These are phyloP conservation scores for Fabriciana adippe DNA, from an alignment of 2,888 invertebrate species.

Conservation along the genomic window DNA sequence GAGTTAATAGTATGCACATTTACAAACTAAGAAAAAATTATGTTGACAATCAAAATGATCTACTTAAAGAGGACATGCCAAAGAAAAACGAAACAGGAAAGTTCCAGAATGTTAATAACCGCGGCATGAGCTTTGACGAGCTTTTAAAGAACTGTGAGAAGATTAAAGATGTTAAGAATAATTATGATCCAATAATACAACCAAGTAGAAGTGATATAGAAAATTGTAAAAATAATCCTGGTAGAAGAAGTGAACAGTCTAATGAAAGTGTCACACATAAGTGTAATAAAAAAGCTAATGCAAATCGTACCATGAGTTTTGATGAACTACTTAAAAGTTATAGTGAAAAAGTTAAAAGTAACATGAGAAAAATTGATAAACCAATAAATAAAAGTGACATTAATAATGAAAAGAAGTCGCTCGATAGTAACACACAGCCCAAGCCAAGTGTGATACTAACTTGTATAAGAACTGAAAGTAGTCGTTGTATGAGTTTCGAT, in stretches of 20 bases:
- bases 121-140: conserved; percentile 14
- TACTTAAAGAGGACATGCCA: not conserved
- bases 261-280: conserved; percentile 2
- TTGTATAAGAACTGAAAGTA: not conserved
- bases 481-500: conserved; percentile 5
- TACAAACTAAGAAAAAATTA: not conserved
- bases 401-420: not conserved
- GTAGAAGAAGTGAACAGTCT: not conserved
- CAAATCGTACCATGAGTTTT: conserved; percentile 11
- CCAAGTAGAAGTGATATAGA: conserved; percentile 18
- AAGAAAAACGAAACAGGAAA: conserved; percentile 1
- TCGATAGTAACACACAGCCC: not conserved
- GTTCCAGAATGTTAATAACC: conserved; percentile 8
- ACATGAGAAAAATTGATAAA: not conserved
- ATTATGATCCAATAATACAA: conserved; percentile 1
- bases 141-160: not conserved
- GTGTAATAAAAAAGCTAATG: not conserved
- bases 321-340: conserved; percentile 16
- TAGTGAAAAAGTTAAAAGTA: conserved; percentile 1
- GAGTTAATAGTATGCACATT: not conserved
- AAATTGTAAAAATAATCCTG: conserved; percentile 8
- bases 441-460: conserved; percentile 14
- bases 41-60: not conserved
- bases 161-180: conserved; percentile 3
- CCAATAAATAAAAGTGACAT: not conserved